These are phyloP conservation scores for Percopsis transmontana DNA, from an alignment of 2,113 vertebrate genomes.

Conservation along the genomic window DNA sequence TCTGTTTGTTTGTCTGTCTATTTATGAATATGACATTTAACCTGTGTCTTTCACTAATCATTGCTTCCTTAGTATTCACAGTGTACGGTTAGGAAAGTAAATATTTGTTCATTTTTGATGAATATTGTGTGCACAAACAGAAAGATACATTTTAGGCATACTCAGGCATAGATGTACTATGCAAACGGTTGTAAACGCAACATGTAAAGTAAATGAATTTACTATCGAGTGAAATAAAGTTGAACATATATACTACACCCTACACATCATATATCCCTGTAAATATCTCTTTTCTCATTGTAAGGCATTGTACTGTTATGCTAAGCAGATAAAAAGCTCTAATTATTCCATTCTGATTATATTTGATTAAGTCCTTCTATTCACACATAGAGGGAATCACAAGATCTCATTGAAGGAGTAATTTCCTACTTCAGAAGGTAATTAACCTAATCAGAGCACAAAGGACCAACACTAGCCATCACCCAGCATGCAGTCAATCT, in stretches of 20 bases:
- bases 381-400: constrained; percentile 49
- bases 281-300: constrained; percentile 20
- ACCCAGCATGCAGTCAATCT: constrained; percentile 54
- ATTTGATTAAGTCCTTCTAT: constrained; percentile 66
- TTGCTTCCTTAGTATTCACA: too few species aligned
- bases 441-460: constrained; percentile 71
- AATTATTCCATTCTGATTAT: constrained; percentile 64
- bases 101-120: too few species aligned
- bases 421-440: constrained; percentile 71
- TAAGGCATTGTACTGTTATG: constrained; percentile 27
- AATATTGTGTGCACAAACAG: too few species aligned
- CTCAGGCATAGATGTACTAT: too few species aligned
- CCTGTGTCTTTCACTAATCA: too few species aligned
- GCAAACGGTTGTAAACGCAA: not conserved
- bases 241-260: not conserved
- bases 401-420: constrained; percentile 58
- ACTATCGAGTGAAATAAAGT: too few species aligned
- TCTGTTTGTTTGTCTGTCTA: constrained; percentile 2
- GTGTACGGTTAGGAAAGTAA: too few species aligned
- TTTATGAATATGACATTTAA: too few species aligned
- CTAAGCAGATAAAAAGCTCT: constrained; percentile 53
- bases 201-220: not conserved
- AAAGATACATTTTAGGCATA: too few species aligned
- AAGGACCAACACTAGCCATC: constrained; percentile 45
- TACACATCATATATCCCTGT: constrained; percentile 32